Evolutionary conservation across 2,113 vertebrate genomes (phyloP).

Genomic region (Rousettus leschenaultii): DNA sequence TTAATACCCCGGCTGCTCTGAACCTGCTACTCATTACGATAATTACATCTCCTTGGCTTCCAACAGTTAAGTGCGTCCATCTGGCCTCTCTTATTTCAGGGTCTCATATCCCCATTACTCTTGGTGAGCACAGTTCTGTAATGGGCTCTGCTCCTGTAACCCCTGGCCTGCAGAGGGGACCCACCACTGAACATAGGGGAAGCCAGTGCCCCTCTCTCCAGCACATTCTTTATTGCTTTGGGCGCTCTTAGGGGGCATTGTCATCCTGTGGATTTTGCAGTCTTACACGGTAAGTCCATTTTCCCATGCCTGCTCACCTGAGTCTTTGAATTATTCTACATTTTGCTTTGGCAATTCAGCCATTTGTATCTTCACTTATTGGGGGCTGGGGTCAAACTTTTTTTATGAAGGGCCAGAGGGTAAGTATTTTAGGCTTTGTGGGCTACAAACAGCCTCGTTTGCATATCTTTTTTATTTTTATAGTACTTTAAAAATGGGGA

Average conservation of each 20-base stretch:
- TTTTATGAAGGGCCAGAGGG: conserved; percentile 10
- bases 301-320: not conserved
- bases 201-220: not conserved
- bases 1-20: not conserved
- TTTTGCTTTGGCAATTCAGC: not conserved
- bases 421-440: conserved; percentile 46
- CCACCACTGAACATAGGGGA: not conserved
- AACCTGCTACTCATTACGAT: not conserved
- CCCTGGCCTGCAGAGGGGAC: not conserved
- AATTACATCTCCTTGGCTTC: not conserved
- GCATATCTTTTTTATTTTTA: not conserved
- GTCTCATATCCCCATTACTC: not conserved
- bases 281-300: not conserved
- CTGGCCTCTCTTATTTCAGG: conserved; percentile 3
- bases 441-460: not conserved
- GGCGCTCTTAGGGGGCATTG: not conserved
- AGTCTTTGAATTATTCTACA: not conserved
- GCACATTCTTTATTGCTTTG: not conserved
- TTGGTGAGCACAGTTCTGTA: not conserved
- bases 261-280: not conserved
- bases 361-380: conserved; percentile 17
- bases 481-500: not conserved
- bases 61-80: not conserved
- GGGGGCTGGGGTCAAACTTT: not conserved
- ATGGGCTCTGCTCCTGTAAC: not conserved